phyloP scores from a whole-genome alignment of 2,888 invertebrate species.

The Gonocerus acuteangulatus region DNA sequence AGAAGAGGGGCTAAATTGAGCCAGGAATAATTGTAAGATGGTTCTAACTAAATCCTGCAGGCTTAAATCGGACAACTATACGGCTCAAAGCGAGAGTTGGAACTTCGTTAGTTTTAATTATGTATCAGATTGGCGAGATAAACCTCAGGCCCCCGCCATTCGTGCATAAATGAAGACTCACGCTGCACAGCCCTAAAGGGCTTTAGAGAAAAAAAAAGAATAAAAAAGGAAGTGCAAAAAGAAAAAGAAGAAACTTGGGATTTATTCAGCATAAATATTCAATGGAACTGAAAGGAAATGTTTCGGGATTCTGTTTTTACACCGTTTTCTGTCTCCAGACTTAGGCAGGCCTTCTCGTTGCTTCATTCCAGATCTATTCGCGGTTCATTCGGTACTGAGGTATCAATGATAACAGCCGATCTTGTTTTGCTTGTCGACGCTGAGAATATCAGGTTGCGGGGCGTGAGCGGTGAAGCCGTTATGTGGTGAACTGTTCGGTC shows the following conservation, averaged over 20 bases:
- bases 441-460: no score
- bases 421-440: no score
- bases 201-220: not conserved
- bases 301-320: slow-evolving; percentile 18
- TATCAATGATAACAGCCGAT: no score
- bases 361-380: not conserved
- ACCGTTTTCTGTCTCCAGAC: not conserved
- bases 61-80: no score
- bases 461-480: no score
- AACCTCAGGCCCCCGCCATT: not conserved
- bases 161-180: slow-evolving; percentile 13
- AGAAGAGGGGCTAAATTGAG: no score
- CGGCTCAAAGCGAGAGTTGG: no score
- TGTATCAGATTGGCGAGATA: not conserved
- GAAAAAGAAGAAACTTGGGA: slow-evolving; percentile 1
- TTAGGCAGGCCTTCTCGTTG: not conserved
- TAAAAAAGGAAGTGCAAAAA: not conserved
- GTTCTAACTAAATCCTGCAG: no score
- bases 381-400: no score
- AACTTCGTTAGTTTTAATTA: slow-evolving; percentile 15
- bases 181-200: not conserved
- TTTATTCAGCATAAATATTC: slow-evolving; percentile 26
- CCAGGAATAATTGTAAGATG: no score
- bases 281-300: slow-evolving; percentile 17
- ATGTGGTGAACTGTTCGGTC: no score